Percentiles rank a stretch among this genome's conserved stretches.
Conservation (phyloP, 2,888 invertebrate species). For the Plemyria rubiginata region DNA sequence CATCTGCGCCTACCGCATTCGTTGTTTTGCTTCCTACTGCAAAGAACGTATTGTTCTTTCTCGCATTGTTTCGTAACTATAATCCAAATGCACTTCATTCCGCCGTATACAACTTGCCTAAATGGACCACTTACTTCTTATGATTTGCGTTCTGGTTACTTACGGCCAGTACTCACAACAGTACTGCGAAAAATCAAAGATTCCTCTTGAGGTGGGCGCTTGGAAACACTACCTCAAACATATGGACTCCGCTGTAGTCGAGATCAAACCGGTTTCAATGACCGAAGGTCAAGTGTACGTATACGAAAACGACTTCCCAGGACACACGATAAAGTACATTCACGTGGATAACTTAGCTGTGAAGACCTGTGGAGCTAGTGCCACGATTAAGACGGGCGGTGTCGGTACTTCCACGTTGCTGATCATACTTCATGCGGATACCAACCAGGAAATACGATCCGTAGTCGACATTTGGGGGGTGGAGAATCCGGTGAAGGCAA, state of each 20-base stretch:
- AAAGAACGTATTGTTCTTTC: constrained; percentile 15
- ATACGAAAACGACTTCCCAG: constrained; percentile 72
- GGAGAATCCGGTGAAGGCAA: constrained; percentile 32
- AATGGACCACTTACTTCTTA: constrained; percentile 48
- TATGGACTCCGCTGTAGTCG: constrained; percentile 69
- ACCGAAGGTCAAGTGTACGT: constrained; percentile 71
- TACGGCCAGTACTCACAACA: constrained; percentile 46
- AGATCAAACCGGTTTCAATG: constrained; percentile 63
- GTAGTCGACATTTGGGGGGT: constrained; percentile 76
- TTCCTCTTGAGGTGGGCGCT: constrained; percentile 64
- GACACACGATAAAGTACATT: constrained; percentile 65
- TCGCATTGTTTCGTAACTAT: constrained; percentile 40
- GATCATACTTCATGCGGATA: constrained; percentile 64
- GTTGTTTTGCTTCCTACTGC: constrained; percentile 4
- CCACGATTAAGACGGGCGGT: constrained; percentile 63
- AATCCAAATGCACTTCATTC: constrained; percentile 32
- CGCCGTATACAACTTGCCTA: constrained; percentile 33
- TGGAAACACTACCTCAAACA: constrained; percentile 61
- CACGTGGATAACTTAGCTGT: constrained; percentile 72
- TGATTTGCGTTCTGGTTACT: constrained; percentile 31
- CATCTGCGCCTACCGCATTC: constrained; percentile 5
- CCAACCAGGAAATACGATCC: constrained; percentile 68
- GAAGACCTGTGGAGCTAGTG: constrained; percentile 67
- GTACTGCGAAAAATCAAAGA: constrained; percentile 61
- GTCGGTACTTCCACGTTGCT: constrained; percentile 60